Percentiles rank a stretch among this genome's conserved stretches.
These are phyloP conservation scores for Lerista edwardsae DNA, from an alignment of 2,797 vertebrate species.

Conservation along the genomic window DNA sequence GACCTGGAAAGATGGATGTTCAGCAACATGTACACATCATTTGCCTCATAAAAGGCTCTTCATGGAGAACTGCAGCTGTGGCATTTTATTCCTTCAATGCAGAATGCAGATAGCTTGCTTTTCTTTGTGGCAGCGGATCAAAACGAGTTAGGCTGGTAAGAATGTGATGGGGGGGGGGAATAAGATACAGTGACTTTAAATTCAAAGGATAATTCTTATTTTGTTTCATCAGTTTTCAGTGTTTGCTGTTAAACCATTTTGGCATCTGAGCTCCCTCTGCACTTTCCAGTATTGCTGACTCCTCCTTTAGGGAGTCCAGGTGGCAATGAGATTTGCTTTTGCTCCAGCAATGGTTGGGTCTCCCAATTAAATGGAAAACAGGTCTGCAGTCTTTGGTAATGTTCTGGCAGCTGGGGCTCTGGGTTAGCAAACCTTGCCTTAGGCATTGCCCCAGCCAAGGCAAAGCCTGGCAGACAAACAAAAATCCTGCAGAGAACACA, in stretches of 20 bases:
- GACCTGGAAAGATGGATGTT: slow-evolving; percentile 12
- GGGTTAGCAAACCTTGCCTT: slow-evolving; percentile 40
- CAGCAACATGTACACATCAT: slow-evolving; percentile 12
- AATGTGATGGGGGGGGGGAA: not conserved
- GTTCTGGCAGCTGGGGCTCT: slow-evolving; percentile 36
- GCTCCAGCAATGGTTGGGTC: not conserved
- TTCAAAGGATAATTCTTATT: slow-evolving; percentile 15
- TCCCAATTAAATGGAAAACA: slow-evolving; percentile 8
- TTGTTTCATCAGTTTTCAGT: not conserved
- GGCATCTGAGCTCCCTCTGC: not conserved
- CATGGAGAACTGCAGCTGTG: slow-evolving; percentile 13
- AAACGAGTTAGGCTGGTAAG: slow-evolving; percentile 2
- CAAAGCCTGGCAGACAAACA: not conserved
- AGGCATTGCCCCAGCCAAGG: slow-evolving; percentile 37
- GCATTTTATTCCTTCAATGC: slow-evolving; percentile 16
- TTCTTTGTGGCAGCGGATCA: not conserved
- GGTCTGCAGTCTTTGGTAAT: slow-evolving; percentile 23
- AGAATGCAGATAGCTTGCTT: not conserved
- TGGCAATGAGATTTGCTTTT: not conserved
- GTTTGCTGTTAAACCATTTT: not conserved
- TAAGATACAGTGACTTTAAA: not conserved
- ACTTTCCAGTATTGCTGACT: not conserved
- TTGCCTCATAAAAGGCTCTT: not conserved
- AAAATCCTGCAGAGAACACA: not conserved
- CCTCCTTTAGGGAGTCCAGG: not conserved